A percentile compares a stretch with the other conserved stretches of the same genome.
Evolutionary conservation across 2,113 vertebrate species (phyloP).

Genomic region (Microtus montanus): DNA sequence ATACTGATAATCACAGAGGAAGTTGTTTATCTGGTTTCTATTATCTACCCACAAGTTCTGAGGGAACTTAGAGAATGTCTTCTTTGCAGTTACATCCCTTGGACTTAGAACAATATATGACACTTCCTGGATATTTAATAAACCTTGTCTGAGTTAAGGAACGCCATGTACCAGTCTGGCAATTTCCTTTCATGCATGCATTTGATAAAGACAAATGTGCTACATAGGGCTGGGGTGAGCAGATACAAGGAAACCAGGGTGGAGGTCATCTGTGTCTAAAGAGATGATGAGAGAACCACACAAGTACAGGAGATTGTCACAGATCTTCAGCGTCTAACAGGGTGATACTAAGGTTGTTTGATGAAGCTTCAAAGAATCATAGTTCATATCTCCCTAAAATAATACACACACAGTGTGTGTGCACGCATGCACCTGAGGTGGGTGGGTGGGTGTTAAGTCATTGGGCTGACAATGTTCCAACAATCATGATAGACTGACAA

Average conservation of each 20-base stretch:
- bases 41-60: neutral
- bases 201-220: neutral
- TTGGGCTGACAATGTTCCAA: neutral
- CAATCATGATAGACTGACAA: neutral
- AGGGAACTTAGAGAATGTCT: neutral
- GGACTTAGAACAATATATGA: neutral
- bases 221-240: neutral
- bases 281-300: neutral
- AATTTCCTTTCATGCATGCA: neutral
- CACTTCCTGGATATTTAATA: neutral
- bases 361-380: neutral
- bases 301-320: neutral
- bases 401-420: neutral
- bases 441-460: neutral
- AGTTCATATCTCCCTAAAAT: neutral
- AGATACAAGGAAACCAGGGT: too few relatives aligned
- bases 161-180: neutral
- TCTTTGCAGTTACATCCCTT: neutral
- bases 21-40: neutral
- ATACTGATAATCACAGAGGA: neutral
- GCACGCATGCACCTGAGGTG: neutral
- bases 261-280: neutral
- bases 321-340: too few relatives aligned
- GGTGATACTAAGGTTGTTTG: too few relatives aligned
- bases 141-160: neutral